Evolutionary conservation across 2,888 invertebrate species (phyloP).

Genomic region (Polyommatus iphigenia): DNA sequence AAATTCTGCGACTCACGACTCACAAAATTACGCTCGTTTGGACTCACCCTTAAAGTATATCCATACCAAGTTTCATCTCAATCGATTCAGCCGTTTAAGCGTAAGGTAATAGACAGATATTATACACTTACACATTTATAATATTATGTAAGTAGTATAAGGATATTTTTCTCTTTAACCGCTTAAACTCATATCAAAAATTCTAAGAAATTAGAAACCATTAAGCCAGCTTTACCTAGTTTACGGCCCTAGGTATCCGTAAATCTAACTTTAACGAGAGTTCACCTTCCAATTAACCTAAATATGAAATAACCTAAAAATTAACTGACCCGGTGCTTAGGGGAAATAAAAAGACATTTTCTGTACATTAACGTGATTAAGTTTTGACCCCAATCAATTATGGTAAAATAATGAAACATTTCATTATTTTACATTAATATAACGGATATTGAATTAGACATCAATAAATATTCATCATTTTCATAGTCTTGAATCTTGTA

Average conservation of each 20-base stretch:
- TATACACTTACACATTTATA: no score
- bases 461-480: no score
- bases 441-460: neutral
- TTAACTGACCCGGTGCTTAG: neutral
- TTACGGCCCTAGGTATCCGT: neutral
- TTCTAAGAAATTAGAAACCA: slow-evolving; percentile 13
- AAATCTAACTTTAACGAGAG: neutral
- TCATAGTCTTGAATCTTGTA: no score
- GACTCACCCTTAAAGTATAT: no score
- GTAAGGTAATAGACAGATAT: no score
- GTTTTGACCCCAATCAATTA: neutral
- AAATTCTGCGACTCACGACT: no score
- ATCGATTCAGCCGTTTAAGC: no score
- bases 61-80: no score
- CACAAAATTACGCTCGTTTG: no score
- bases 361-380: neutral
- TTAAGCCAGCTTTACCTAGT: neutral
- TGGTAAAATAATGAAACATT: neutral
- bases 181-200: neutral
- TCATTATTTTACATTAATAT: neutral
- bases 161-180: no score
- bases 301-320: neutral
- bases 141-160: no score
- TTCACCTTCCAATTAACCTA: slow-evolving; percentile 1
- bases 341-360: neutral